phyloP scores from a whole-genome alignment of 2,888 invertebrate species.

The Mesopsocus fuscifrons region DNA sequence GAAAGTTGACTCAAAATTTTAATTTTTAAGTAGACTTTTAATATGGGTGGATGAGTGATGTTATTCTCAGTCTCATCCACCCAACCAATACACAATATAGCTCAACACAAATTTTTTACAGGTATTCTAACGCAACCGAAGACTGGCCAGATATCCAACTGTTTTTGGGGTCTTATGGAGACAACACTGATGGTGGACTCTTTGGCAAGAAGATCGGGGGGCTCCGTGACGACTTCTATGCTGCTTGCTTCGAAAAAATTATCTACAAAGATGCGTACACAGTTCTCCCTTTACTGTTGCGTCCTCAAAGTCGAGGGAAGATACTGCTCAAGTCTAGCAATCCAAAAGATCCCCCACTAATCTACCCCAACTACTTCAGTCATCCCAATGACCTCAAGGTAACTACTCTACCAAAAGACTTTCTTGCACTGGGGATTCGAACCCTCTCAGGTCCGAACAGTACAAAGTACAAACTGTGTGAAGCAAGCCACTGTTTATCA shows the following conservation, averaged over 20 bases:
- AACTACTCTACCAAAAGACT: no score
- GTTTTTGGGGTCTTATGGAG: conserved; percentile 53
- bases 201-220: conserved; percentile 50
- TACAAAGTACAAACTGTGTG: no score
- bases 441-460: conserved; percentile 34
- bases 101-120: conserved; percentile 14
- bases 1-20: no score
- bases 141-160: conserved; percentile 68
- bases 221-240: conserved; percentile 43
- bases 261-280: conserved; percentile 48
- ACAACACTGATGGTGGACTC: conserved; percentile 58
- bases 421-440: no score
- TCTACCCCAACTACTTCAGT: conserved; percentile 71
- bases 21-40: no score
- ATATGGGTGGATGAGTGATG: no score
- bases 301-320: conserved; percentile 51
- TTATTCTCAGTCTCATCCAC: no score
- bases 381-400: conserved; percentile 51
- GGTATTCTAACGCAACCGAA: conserved; percentile 37
- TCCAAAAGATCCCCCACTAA: conserved; percentile 54
- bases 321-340: conserved; percentile 45
- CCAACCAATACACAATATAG: no score
- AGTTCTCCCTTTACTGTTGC: conserved; percentile 44
- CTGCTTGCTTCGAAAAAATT: conserved; percentile 47
- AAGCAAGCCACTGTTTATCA: no score